Base-by-base conservation (phyloP, 1,140 invertebrate species). In the Pararge aegeria region DNA sequence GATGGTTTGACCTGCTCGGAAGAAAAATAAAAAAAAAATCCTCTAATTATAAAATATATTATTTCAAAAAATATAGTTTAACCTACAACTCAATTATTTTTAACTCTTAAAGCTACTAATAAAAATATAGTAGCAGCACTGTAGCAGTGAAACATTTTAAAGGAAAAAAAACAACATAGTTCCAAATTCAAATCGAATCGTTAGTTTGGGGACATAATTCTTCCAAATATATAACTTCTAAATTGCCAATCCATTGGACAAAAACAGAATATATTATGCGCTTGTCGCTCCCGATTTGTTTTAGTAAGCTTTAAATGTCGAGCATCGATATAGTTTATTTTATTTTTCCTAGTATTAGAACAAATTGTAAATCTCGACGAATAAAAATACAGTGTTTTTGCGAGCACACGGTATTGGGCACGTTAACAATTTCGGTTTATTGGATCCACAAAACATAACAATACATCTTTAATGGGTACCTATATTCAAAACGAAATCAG, bases 281-380 rank as follows among this genome's bases (percentile, higher is more conserved):
- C 6, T 40, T 40, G 38, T 40, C 38, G 38, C 13, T 40, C 1
- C 38, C 38, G 16, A 52, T 52, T 52, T 37, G 19, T 34, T 19
- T 52, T 37, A 24, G 29, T 19, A 52, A 52, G 15, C 34, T 38
- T 52, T 52, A 52, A 52, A 52, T 52, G 50, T 29, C 19, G 1
- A 30, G 20, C 50, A 52, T 37, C 50, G 50, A 52, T 12, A 38
- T 37, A n/a, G n/a, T 29, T 40, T 40, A 16, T 37, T 37, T 3
- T 20, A 12, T 5, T 52, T 52, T 52, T 37, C 21, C 15, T 52
- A 19, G 50, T 38, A 18, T 52, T 52, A 52, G 50, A 19, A 30
- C 27, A 37, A 52, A 52, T 52, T 52, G 50, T 37, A 29, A 52
- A 52, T 52, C 50, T 37, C n/a, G 18, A 9, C 20, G 3, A 19